phyloP scores from a whole-genome alignment of 2,113 vertebrate species.

The Ptychochromis oligacanthus region DNA sequence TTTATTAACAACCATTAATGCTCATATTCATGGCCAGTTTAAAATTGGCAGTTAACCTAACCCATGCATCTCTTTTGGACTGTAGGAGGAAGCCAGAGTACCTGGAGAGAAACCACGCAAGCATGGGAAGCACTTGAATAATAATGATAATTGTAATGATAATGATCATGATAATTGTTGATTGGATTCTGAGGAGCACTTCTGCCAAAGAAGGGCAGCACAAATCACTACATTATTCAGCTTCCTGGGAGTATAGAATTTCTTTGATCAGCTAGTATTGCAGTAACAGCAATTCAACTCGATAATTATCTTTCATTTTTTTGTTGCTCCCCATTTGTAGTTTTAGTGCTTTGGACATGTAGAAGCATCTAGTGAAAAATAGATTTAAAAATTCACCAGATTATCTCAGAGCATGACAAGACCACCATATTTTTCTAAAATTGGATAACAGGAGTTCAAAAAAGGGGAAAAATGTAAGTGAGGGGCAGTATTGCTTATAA shows the following conservation, averaged over 20 bases:
- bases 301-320: not conserved
- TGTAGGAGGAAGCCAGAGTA: no score
- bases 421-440: not conserved
- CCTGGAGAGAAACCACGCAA: no score
- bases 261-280: not conserved
- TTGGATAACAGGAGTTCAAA: not conserved
- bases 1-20: no score
- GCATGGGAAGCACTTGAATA: no score
- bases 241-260: not conserved
- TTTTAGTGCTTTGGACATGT: not conserved
- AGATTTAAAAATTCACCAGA: not conserved
- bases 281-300: not conserved
- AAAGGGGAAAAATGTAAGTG: constrained; percentile 1
- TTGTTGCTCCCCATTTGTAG: not conserved
- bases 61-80: no score
- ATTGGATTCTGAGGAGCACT: constrained; percentile 3
- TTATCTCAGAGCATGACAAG: not conserved
- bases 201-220: not conserved
- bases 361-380: not conserved
- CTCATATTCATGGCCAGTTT: no score
- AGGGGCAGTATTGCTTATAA: not conserved
- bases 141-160: no score
- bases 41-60: no score
- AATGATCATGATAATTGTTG: no score
- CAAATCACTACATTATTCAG: not conserved